These are phyloP conservation scores for Mormyrus lacerda DNA, from an alignment of 2,113 vertebrate genomes.

Conservation along the genomic window DNA sequence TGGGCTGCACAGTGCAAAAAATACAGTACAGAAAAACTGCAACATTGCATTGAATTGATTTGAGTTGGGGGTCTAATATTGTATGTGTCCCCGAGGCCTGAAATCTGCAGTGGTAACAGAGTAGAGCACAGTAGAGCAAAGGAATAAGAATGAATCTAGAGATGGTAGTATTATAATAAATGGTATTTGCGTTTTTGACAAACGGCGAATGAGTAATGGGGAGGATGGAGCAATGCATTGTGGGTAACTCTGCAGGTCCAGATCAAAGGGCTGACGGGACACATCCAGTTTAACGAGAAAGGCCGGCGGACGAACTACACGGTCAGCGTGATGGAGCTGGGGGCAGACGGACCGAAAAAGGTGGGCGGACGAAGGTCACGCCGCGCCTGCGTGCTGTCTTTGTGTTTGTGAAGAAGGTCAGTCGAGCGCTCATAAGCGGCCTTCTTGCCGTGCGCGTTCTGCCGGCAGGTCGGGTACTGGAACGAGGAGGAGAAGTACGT, in stretches of 20 bases:
- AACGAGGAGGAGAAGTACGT: constrained; percentile 86
- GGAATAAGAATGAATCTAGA: neutral
- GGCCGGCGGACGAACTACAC: constrained; percentile 90
- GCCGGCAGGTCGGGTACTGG: constrained; percentile 87
- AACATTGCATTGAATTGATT: neutral
- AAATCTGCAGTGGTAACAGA: neutral
- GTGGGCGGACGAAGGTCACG: constrained; percentile 48
- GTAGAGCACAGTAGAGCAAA: neutral
- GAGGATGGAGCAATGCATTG: neutral
- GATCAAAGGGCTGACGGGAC: constrained; percentile 85
- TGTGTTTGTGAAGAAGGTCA: neutral
- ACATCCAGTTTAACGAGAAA: constrained; percentile 88
- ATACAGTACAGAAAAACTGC: neutral
- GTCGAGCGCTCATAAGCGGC: neutral
- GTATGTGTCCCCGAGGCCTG: neutral
- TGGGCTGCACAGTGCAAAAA: neutral
- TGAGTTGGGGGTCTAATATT: neutral
- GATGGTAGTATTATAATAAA: neutral
- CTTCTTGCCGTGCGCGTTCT: neutral
- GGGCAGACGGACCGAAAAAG: constrained; percentile 72
- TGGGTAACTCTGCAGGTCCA: constrained; percentile 65
- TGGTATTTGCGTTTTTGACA: neutral
- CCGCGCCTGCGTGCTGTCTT: neutral
- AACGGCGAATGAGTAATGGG: neutral
- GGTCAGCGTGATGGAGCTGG: constrained; percentile 82